Evolutionary conservation across 2,797 vertebrate species (phyloP), one percentile per base, ranked within the genome.

Genomic region (Gastrophryne carolinensis): DNA sequence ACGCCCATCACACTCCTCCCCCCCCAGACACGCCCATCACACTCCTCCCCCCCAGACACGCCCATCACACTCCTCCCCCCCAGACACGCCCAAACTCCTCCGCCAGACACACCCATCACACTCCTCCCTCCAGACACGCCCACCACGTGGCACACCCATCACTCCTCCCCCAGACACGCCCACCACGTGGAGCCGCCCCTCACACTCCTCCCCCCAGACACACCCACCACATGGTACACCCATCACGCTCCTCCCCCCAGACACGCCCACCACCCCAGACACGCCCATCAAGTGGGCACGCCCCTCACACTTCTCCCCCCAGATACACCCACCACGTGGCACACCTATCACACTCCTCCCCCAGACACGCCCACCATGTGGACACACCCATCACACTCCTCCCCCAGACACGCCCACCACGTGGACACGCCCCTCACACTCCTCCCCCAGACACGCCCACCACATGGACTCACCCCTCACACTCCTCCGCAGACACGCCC

Each of bases 21-120:
- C 0, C 2, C 5, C 15, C 15, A n/a, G n/a, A n/a, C 71, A 80
- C 84, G 97, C 97, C 95, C 29, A 27, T 7, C 53, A 13, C 13
- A n/a, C 26, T 17, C 5, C 13, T 34, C 32, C 11, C 29, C 34
- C 21, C 5, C 19, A 19, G 9, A 11, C 9, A 39, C 6, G 11
- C 15, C 5, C 47, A 50, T 24, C 12, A 52, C 49, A 1, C 10
- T 0, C 13, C 49, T 21, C 1, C 10, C 6, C 9, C n/a, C n/a
- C n/a, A n/a, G n/a, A n/a, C n/a, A n/a, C n/a, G n/a, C n/a, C n/a
- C n/a, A n/a, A n/a, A n/a, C n/a, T n/a, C n/a, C n/a, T n/a, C n/a
- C n/a, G n/a, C 15, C n/a, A 17, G 1, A 21, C 3, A 50, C 47
- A 50, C 2, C 3, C 6, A 9, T 3, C 8, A 35, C 11, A n/a